Conservation (phyloP, 2,797 vertebrate species). For the Etheostoma nigrum region DNA sequence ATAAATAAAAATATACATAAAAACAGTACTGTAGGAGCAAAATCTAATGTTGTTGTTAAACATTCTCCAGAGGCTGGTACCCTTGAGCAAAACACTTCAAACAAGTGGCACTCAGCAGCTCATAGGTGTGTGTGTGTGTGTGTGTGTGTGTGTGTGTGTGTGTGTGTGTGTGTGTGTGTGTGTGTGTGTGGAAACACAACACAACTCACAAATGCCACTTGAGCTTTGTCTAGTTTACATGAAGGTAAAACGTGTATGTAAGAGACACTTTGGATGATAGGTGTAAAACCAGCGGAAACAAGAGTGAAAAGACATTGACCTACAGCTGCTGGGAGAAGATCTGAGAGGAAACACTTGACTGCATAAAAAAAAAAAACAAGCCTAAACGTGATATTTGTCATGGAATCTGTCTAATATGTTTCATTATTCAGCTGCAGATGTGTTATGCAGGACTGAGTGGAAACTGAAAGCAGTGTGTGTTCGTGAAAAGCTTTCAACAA, state of each 20-base stretch:
- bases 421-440: constrained; percentile 8
- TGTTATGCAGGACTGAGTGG: not conserved
- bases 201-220: not conserved
- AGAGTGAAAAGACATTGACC: not conserved
- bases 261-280: not conserved
- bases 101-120: constrained; percentile 12
- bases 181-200: too few relatives aligned
- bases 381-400: not conserved
- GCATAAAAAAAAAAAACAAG: not conserved
- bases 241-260: not conserved
- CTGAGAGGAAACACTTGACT: not conserved
- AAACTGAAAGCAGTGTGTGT: not conserved
- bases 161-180: not conserved
- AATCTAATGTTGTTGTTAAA: constrained; percentile 1
- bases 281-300: not conserved
- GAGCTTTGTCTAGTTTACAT: too few relatives aligned
- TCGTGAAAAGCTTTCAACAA: not conserved
- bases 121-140: too few relatives aligned
- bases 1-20: constrained; percentile 9
- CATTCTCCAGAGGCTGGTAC: not conserved
- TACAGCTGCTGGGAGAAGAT: not conserved
- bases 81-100: constrained; percentile 30
- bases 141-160: not conserved
- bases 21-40: not conserved
- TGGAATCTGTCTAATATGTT: constrained; percentile 18